A percentile compares a stretch with the other conserved stretches of the same genome.
These are phyloP conservation scores for Trematomus bernacchii DNA, from an alignment of 2,797 vertebrate species.

Conservation along the genomic window DNA sequence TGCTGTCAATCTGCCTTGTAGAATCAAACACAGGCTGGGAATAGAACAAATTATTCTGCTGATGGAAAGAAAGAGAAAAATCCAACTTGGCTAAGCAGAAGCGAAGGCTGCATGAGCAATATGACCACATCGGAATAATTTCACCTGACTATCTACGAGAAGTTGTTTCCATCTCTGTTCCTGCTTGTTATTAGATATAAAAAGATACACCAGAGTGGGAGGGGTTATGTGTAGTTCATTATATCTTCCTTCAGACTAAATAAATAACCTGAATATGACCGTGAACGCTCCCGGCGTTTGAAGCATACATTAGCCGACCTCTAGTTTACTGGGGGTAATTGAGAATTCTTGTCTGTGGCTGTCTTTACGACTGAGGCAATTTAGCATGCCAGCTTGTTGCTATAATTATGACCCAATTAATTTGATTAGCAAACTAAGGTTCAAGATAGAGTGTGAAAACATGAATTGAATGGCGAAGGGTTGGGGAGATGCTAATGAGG, in stretches of 20 bases:
- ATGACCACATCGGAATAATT: conserved; percentile 19
- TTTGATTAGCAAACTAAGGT: conserved; percentile 77
- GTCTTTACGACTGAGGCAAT: conserved; percentile 65
- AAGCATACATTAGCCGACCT: conserved; percentile 54
- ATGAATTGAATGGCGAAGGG: conserved; percentile 60
- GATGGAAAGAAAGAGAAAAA: conserved; percentile 20
- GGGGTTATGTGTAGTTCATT: conserved; percentile 6
- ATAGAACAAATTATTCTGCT: conserved; percentile 51
- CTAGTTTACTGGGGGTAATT: conserved; percentile 67
- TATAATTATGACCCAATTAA: conserved; percentile 77
- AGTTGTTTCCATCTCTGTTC: conserved; percentile 4
- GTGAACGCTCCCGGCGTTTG: conserved; percentile 32
- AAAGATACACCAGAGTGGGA: conserved; percentile 7
- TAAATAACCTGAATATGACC: conserved; percentile 28
- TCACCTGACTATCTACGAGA: conserved; percentile 14
- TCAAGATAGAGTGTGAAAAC: conserved; percentile 64
- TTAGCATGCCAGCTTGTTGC: conserved; percentile 66
- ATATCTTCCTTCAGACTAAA: conserved; percentile 23
- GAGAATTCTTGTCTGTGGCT: conserved; percentile 67
- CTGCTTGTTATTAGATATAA: conserved; percentile 15
- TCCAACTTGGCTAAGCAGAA: conserved; percentile 20
- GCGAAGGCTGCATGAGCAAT: conserved; percentile 13
- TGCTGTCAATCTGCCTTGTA: conserved; percentile 55
- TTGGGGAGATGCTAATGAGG: conserved; percentile 59
- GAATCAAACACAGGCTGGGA: conserved; percentile 47